A percentile compares a stretch with the other conserved stretches of the same genome.
Evolutionary conservation across 2,888 invertebrate species (phyloP).

Genomic region (Drosophila fungiperda): DNA sequence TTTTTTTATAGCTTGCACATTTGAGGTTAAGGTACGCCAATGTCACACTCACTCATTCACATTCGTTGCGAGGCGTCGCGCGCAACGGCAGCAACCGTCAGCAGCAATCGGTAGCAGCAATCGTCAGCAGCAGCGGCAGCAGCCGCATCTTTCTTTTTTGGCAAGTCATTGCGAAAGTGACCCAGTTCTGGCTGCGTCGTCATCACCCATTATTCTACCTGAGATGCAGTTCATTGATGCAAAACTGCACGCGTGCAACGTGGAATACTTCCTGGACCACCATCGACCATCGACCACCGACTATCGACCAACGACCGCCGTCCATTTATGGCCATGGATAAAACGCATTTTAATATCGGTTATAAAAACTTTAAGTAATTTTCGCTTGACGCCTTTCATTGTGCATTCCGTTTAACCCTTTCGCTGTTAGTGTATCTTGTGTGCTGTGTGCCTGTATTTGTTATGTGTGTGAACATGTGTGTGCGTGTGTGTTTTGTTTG

Average conservation of each 20-base stretch:
- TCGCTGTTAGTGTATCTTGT: constrained; percentile 53
- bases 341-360: constrained; percentile 76
- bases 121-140: constrained; percentile 35
- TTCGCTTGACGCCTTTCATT: constrained; percentile 70
- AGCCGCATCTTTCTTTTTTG: constrained; percentile 59
- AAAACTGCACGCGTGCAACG: constrained; percentile 61
- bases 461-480: constrained; percentile 14
- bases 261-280: constrained; percentile 66
- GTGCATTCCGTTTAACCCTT: constrained; percentile 75
- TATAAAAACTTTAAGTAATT: constrained; percentile 67
- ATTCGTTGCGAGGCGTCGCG: constrained; percentile 76
- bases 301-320: constrained; percentile 22
- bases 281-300: constrained; percentile 13
- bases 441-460: constrained; percentile 21
- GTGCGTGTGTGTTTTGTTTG: constrained; percentile 33
- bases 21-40: constrained; percentile 83
- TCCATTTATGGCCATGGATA: constrained; percentile 71
- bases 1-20: constrained; percentile 70
- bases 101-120: constrained; percentile 35
- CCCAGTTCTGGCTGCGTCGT: constrained; percentile 66
- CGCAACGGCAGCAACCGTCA: constrained; percentile 60
- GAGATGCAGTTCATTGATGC: constrained; percentile 73
- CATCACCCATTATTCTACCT: constrained; percentile 55
- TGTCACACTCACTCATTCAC: constrained; percentile 83
- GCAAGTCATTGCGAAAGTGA: constrained; percentile 78